A percentile compares a stretch with the other conserved stretches of the same genome.
phyloP scores from a whole-genome alignment of 1,140 invertebrate species.

The Trissolcus basalis region DNA sequence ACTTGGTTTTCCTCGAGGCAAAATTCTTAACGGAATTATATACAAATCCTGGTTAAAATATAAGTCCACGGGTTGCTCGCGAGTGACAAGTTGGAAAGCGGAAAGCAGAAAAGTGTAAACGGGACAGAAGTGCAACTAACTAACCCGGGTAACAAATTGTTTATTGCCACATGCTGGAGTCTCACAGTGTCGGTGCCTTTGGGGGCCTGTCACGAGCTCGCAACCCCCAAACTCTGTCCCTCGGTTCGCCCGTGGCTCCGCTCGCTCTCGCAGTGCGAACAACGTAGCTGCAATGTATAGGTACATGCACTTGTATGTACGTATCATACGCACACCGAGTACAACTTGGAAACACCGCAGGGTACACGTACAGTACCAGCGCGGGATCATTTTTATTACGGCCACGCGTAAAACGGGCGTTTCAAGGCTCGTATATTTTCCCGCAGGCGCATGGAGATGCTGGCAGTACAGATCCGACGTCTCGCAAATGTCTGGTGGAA shows the following conservation, averaged over 20 bases:
- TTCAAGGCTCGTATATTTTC: conserved; percentile 57
- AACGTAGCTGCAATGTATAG: conserved; percentile 10
- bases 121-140: conserved; percentile 40
- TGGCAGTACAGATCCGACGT: conserved; percentile 43
- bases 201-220: conserved; percentile 16
- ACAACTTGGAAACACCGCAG: conserved; percentile 50
- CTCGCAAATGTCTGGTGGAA: conserved; percentile 48
- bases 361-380: conserved; percentile 37
- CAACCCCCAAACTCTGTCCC: conserved; percentile 11
- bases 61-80: conserved; percentile 1
- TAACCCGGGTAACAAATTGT: conserved; percentile 66
- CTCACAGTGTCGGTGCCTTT: conserved; percentile 51
- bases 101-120: conserved; percentile 22
- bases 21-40: too few relatives aligned
- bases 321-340: conserved; percentile 35
- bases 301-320: conserved; percentile 20
- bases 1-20: too few relatives aligned
- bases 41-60: neutral
- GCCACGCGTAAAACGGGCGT: conserved; percentile 57
- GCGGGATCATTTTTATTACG: conserved; percentile 59
- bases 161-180: conserved; percentile 68
- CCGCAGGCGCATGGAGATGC: conserved; percentile 42
- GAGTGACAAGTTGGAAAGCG: conserved; percentile 25
- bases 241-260: neutral
- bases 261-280: conserved; percentile 21